These are phyloP conservation scores for Dorcus hopei DNA, from an alignment of 2,888 invertebrate species.

Conservation along the genomic window DNA sequence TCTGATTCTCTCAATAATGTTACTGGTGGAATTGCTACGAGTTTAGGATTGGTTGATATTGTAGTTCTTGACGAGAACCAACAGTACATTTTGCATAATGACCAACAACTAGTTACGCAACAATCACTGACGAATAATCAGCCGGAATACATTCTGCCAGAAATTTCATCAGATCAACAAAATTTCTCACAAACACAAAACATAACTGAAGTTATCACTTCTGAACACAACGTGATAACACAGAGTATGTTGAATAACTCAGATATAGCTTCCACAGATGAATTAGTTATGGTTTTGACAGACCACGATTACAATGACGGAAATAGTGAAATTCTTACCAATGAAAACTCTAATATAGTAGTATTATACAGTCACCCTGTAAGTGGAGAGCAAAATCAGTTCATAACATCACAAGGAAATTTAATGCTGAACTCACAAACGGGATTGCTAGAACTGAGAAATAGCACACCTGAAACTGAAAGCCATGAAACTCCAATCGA, in stretches of 20 bases:
- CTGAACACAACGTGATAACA: constrained; percentile 34
- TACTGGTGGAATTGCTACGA: constrained; percentile 57
- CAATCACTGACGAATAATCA: constrained; percentile 23
- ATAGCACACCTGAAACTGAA: constrained; percentile 30
- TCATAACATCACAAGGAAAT: constrained; percentile 49
- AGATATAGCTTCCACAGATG: constrained; percentile 55
- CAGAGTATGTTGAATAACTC: constrained; percentile 43
- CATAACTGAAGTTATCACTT: constrained; percentile 28
- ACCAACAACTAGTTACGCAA: constrained; percentile 30
- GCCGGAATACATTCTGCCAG: constrained; percentile 47
- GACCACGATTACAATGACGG: constrained; percentile 59
- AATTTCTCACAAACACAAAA: constrained; percentile 41
- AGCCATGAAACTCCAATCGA: constrained; percentile 39
- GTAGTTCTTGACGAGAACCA: constrained; percentile 61
- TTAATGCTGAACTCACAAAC: constrained; percentile 48
- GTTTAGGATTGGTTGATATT: constrained; percentile 55
- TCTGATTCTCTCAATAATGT: constrained; percentile 46
- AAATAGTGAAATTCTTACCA: constrained; percentile 48
- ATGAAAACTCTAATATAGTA: constrained; percentile 61
- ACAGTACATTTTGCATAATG: constrained; percentile 51
- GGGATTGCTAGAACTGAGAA: constrained; percentile 43
- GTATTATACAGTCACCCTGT: constrained; percentile 63
- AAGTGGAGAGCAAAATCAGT: constrained; percentile 57
- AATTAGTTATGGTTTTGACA: constrained; percentile 62
- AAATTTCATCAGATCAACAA: constrained; percentile 37